Conservation (phyloP, 1,140 invertebrate genomes). For the Hydropsyche tenuis region DNA sequence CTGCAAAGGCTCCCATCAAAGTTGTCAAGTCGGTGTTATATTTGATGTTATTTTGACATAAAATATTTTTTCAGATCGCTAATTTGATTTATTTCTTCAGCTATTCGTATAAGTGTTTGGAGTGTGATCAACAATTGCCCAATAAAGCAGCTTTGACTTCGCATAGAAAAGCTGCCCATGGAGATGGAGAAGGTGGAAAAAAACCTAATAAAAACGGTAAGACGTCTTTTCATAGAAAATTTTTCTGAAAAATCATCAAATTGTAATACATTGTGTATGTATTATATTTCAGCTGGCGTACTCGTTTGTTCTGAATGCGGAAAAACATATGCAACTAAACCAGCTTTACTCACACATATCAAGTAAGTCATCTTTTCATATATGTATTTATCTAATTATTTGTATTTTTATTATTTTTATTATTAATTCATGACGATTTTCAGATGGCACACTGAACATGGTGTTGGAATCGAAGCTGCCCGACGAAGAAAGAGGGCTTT, state of each 20-base stretch:
- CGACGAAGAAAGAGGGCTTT: constrained; percentile 24
- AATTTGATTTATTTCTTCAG: constrained; percentile 18
- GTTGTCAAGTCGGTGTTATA: constrained; percentile 26
- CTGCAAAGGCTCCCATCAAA: constrained; percentile 31
- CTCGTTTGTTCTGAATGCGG: constrained; percentile 33
- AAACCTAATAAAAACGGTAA: neutral
- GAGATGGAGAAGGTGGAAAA: neutral
- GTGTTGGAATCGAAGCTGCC: constrained; percentile 22
- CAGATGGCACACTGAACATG: constrained; percentile 35
- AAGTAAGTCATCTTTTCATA: constrained; percentile 16
- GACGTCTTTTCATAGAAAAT: constrained; percentile 10
- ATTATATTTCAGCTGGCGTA: constrained; percentile 3
- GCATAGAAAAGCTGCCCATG: constrained; percentile 27
- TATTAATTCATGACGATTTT: neutral
- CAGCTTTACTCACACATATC: constrained; percentile 31
- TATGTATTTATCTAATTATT: neutral
- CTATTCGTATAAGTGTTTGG: constrained; percentile 28
- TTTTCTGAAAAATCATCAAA: neutral
- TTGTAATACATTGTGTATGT: neutral
- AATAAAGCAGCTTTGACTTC: constrained; percentile 27
- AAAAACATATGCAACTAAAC: constrained; percentile 36
- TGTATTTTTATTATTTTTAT: neutral
- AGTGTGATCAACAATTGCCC: constrained; percentile 21
- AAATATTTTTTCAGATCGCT: too few species aligned
- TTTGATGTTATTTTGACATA: neutral